Evolutionary conservation across 2,888 invertebrate genomes (phyloP).

Genomic region (Nyleta sp.): DNA sequence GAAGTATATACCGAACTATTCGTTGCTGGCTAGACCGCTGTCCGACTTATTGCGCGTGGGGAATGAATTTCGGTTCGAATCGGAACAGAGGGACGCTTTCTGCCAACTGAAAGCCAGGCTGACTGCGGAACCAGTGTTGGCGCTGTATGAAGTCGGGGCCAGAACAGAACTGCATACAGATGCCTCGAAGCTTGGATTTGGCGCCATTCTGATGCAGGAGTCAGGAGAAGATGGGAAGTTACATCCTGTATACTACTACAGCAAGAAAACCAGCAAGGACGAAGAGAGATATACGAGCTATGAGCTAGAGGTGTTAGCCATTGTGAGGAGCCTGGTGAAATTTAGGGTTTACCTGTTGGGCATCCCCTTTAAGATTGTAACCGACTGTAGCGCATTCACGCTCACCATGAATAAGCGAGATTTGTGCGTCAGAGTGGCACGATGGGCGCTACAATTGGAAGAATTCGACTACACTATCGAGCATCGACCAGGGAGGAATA

Average conservation of each 20-base stretch:
- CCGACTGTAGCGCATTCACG: slow-evolving; percentile 62
- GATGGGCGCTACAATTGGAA: slow-evolving; percentile 28
- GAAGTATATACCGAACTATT: background rate
- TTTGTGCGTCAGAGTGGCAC: slow-evolving; percentile 41
- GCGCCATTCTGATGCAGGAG: slow-evolving; percentile 16
- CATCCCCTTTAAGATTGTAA: slow-evolving; percentile 51
- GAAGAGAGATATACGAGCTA: slow-evolving; percentile 13
- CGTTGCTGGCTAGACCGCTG: background rate
- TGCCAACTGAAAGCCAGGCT: background rate
- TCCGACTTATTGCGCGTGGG: background rate
- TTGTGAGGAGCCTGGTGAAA: background rate
- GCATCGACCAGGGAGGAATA: slow-evolving; percentile 58
- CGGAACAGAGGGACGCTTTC: background rate
- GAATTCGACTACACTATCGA: slow-evolving; percentile 52
- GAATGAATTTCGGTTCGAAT: background rate
- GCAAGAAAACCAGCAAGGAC: slow-evolving; percentile 12
- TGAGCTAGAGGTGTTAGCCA: slow-evolving; percentile 5
- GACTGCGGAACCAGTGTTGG: background rate
- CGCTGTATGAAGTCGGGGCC: background rate
- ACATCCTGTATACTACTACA: slow-evolving; percentile 13
- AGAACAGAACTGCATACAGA: slow-evolving; percentile 19
- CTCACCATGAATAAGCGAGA: slow-evolving; percentile 63
- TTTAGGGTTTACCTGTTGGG: slow-evolving; percentile 46
- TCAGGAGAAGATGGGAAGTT: slow-evolving; percentile 1
- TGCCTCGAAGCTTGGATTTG: slow-evolving; percentile 10